Evolutionary conservation across 30 jellyfish, hydroid and myxozoan genomes (phyloP).

Genomic region (Turritopsis rubra): DNA sequence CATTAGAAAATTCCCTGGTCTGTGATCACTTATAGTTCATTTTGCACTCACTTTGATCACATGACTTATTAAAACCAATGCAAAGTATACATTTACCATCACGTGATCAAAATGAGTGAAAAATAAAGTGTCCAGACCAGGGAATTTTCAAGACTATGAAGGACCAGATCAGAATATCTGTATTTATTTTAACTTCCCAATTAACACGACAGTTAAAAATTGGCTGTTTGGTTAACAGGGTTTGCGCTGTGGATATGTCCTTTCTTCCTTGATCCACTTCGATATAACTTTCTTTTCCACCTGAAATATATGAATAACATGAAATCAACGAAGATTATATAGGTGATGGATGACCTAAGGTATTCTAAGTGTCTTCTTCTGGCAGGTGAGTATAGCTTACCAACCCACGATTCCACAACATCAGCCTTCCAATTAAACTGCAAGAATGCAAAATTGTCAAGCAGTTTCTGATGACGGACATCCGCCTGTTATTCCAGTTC

Average conservation of each 20-base stretch:
- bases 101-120: too few relatives aligned
- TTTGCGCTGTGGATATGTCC: slow-evolving; percentile 78
- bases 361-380: too few relatives aligned
- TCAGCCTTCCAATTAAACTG: slow-evolving; percentile 97
- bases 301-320: slow-evolving; percentile 19
- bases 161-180: background rate
- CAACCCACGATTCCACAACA: slow-evolving; percentile 93
- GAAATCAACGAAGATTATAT: too few relatives aligned
- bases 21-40: too few relatives aligned
- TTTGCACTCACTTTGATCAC: too few relatives aligned
- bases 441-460: slow-evolving; percentile 84
- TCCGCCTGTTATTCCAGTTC: slow-evolving; percentile 68
- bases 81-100: too few relatives aligned
- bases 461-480: slow-evolving; percentile 51
- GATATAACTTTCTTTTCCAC: slow-evolving; percentile 67
- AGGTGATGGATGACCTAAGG: too few relatives aligned
- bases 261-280: slow-evolving; percentile 66
- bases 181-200: background rate
- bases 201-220: background rate
- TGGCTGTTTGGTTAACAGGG: slow-evolving; percentile 82
- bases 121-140: too few relatives aligned
- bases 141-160: background rate
- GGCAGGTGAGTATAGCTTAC: too few relatives aligned
- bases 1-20: too few relatives aligned
- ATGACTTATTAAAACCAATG: too few relatives aligned